Conservation (phyloP, 37 sponge, comb jelly and placozoan genomes). For the Halisarca cf. caerulea region DNA sequence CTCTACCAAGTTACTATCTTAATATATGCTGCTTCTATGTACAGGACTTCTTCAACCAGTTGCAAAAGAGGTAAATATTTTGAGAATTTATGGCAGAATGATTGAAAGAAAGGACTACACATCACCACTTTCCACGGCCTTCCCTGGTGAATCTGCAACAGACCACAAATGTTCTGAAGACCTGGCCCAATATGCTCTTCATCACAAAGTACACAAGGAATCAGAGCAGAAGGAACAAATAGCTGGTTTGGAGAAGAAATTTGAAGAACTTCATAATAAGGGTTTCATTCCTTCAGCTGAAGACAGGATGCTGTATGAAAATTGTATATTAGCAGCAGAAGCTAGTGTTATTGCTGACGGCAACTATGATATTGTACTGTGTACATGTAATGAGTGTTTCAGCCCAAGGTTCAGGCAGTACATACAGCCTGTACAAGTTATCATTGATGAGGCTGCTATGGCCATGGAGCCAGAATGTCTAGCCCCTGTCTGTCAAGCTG, state of each 20-base stretch:
- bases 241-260: neutral
- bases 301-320: neutral
- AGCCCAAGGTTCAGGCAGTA: neutral
- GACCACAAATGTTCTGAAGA: neutral
- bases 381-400: constrained; percentile 22
- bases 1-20: too few relatives aligned
- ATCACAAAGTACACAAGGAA: constrained; percentile 14
- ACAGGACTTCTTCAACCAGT: neutral
- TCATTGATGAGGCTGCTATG: constrained; percentile 66
- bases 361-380: constrained; percentile 6
- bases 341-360: neutral
- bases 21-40: too few relatives aligned
- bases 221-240: constrained; percentile 3
- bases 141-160: neutral
- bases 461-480: constrained; percentile 64
- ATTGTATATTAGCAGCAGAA: neutral
- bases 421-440: constrained; percentile 14
- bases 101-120: constrained; percentile 41
- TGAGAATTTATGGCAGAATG: constrained; percentile 41
- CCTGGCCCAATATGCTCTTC: constrained; percentile 30
- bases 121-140: constrained; percentile 10
- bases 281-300: constrained; percentile 9
- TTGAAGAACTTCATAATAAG: neutral
- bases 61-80: constrained; percentile 3
- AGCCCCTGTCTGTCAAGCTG: constrained; percentile 31